Evolutionary conservation across 2,888 invertebrate genomes (phyloP), one percentile per base, ranked within the genome.

Genomic region (Oscheius sp.): DNA sequence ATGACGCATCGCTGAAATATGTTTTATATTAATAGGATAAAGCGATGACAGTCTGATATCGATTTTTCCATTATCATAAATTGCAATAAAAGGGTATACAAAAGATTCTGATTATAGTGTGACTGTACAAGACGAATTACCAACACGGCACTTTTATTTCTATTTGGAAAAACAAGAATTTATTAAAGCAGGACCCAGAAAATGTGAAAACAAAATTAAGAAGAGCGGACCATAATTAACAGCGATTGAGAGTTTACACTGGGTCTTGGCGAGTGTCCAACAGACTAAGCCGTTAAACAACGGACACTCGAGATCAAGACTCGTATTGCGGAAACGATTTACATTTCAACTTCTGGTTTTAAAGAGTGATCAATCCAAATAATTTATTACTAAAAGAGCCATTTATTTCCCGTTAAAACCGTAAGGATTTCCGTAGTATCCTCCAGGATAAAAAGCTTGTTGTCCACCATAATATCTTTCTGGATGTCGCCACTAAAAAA

Each of bases 211-310:
- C 41, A n/a, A n/a, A n/a, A n/a, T n/a, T n/a, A n/a, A n/a, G 47
- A 22, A 47, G 20, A 54, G 54, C 54, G 33, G 33, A 30, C 32
- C 32, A 54, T 54, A 54, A 54, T 54, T 54, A 54, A 54, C 54
- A 54, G 54, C 54, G 54, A 54, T 54, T 54, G 54, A 20, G 30
- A 30, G 33, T 54, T 54, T 54, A 54, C 54, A 54, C 54, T 26
- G 26, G 50, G 50, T 50, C 50, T 54, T 54, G 54, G 54, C 54
- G 33, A 54, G 32, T 32, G 54, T 54, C 54, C 54, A 54, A 33
- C 54, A 36, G 54, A 33, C 54, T 54, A 54, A 33, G 54, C 54
- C 54, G 54, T 32, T 54, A 54, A 54, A 54, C 54, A 33, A 32
- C 54, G 54, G 54, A 36, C 54, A 54, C 54, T 54, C 32, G 14